Base-by-base conservation (phyloP, 2,113 vertebrate genomes). In the Misgurnus anguillicaudatus region DNA sequence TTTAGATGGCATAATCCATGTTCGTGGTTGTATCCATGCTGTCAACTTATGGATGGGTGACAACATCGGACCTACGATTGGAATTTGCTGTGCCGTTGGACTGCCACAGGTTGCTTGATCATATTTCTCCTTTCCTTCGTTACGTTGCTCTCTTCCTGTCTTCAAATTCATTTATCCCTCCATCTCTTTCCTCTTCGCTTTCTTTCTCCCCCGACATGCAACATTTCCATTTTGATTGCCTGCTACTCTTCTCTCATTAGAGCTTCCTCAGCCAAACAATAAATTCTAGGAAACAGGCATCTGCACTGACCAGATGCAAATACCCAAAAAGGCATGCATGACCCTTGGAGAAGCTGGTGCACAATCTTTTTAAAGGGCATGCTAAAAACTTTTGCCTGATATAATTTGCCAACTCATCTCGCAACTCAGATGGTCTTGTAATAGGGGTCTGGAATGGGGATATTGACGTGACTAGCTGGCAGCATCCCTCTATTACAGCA, bases 21-120 rank as follows among this genome's bases (percentile, higher is more conserved):
- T 95, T 31, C 92, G 96, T 5, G 96, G 96, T 85, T 97, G 96
- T 82, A 94, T 97, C 87, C 95, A 96, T 0, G 95, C 95, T 0
- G 89, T 97, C 4, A 94, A 94, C 77, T 92, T 97, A 69, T 96
- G 96, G 95, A 91, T 97, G 87, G 93, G 91, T 41, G 95, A 97
- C 92, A 95, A 97, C 88, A 90, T 95, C 0, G 93, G 93, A 62
- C 83, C 91, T 81, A 95, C 94, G 0, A 6, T 94, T 16, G 95
- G 90, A 16, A 87, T 97, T 0, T 93, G 93, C 86, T 94, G 90
- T 38, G 93, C 93, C 41, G 79, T 96, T 4, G 92, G 96, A 11
- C 91, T 95, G 53, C 96, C 94, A 0, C 96, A 97, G 95, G 96
- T 97, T 89, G 82, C 71, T 41, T 14, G 11, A 9, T 47, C 36